A percentile compares a stretch with the other conserved stretches of the same genome.
Conservation (phyloP, 53 echinoderm and acorn worm species). For the Astropecten irregularis region DNA sequence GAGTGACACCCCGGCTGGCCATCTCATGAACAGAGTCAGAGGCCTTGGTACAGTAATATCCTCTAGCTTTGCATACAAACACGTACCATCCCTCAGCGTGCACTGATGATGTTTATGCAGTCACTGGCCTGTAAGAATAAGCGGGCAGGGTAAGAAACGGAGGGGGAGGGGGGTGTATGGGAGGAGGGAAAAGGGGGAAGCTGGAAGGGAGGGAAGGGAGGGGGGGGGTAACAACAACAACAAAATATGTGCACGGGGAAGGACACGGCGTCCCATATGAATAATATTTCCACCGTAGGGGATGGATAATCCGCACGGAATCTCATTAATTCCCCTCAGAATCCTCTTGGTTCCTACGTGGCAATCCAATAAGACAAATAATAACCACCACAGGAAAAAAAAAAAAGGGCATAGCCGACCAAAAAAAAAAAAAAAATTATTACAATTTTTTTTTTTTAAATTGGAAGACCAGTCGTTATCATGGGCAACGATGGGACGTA, state of each 20-base stretch:
- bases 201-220: not conserved
- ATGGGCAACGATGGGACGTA: no score
- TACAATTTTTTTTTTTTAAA: no score
- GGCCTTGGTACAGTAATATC: no score
- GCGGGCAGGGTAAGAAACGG: not conserved
- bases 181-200: not conserved
- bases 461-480: no score
- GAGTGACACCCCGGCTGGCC: no score
- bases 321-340: slow-evolving; percentile 13
- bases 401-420: not conserved
- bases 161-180: not conserved
- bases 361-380: slow-evolving; percentile 21
- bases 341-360: not conserved
- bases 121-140: no score
- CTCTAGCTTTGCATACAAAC: no score
- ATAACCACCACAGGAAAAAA: not conserved
- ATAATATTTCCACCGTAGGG: not conserved
- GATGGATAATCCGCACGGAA: not conserved
- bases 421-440: no score
- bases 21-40: no score
- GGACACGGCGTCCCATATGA: not conserved
- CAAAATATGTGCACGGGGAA: not conserved
- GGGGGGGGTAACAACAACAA: not conserved
- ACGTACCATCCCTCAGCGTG: no score
- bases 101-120: no score